phyloP scores from a whole-genome alignment of 2,113 vertebrate genomes.

The Dicentrarchus labrax region DNA sequence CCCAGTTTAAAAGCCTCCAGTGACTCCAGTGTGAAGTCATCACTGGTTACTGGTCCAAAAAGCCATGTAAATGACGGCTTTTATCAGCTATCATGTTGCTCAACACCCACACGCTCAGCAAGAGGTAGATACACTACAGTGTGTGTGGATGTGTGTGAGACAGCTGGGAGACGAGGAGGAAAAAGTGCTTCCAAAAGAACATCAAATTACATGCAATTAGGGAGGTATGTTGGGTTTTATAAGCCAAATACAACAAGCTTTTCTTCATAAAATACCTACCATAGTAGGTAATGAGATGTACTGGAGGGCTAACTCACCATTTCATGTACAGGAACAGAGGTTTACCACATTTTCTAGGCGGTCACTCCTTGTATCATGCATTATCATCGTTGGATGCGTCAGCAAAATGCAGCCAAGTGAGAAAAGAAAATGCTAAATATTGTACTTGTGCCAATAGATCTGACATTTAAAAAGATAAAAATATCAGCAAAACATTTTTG shows the following conservation, averaged over 20 bases:
- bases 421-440: background rate
- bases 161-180: background rate
- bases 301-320: background rate
- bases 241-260: background rate
- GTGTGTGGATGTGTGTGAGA: background rate
- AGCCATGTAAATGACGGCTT: conserved; percentile 50
- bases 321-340: background rate
- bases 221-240: conserved; percentile 2
- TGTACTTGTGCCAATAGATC: background rate
- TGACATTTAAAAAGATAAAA: no score
- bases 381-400: conserved; percentile 23
- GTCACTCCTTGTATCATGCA: background rate
- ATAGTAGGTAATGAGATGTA: background rate
- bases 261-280: background rate
- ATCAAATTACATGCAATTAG: background rate
- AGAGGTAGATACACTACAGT: background rate
- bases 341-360: conserved; percentile 5
- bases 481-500: no score
- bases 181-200: background rate
- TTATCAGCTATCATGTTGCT: conserved; percentile 43
- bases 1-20: background rate
- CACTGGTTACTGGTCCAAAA: conserved; percentile 4
- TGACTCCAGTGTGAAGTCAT: background rate
- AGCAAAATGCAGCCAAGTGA: conserved; percentile 21
- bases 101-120: background rate